Conservation (phyloP, 1,140 invertebrate species). For the Cydia strobilella region DNA sequence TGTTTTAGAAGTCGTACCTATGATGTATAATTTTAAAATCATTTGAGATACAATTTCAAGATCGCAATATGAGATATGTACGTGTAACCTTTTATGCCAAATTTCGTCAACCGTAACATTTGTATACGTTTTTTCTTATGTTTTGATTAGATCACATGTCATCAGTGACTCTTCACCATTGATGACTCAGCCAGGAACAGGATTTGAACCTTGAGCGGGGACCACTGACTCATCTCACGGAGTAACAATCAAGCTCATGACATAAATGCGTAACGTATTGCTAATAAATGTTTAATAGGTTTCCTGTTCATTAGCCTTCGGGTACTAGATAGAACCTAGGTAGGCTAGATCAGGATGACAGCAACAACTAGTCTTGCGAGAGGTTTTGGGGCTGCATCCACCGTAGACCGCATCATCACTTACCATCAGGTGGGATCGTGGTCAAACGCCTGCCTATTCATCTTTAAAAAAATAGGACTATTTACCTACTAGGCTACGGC, state of each 20-base stretch:
- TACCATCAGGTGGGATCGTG: too few species aligned
- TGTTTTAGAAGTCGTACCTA: neutral
- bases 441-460: too few species aligned
- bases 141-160: constrained; percentile 12
- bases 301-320: neutral
- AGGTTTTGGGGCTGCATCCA: too few species aligned
- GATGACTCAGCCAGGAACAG: neutral
- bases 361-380: too few species aligned
- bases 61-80: neutral
- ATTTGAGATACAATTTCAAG: neutral
- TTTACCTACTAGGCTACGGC: too few species aligned
- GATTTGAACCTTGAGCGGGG: constrained; percentile 2
- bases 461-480: too few species aligned
- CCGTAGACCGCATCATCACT: too few species aligned
- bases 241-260: neutral
- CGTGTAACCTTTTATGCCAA: neutral
- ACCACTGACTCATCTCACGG: constrained; percentile 11
- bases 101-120: neutral
- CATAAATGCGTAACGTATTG: neutral
- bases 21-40: neutral
- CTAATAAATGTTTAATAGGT: neutral
- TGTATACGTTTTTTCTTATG: neutral
- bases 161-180: neutral
- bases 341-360: too few species aligned
- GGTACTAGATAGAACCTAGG: too few species aligned